Evolutionary conservation across 2,797 vertebrate genomes (phyloP).

Genomic region (Urophycis tenuis): DNA sequence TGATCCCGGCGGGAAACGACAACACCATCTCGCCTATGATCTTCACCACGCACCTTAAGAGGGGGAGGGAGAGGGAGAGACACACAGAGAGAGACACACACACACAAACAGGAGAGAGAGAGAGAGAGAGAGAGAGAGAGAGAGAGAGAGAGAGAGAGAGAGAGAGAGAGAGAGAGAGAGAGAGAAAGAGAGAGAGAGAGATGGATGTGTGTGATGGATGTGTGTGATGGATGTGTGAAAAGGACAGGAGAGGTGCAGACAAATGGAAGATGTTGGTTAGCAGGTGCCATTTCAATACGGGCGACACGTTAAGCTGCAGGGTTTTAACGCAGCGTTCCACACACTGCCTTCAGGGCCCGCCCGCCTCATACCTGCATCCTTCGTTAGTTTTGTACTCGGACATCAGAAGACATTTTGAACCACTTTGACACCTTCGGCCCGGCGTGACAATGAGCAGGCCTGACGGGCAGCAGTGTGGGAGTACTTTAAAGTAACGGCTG

Average conservation of each 20-base stretch:
- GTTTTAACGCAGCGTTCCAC: background rate
- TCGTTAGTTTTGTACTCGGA: no score
- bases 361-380: no score
- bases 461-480: background rate
- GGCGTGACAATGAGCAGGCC: no score
- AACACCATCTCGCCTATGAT: slow-evolving; percentile 98
- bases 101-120: no score
- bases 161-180: background rate
- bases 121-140: background rate
- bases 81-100: slow-evolving; percentile 10
- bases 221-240: background rate
- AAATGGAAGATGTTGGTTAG: background rate
- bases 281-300: background rate
- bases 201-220: background rate
- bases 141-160: slow-evolving; percentile 2
- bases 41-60: slow-evolving; percentile 91
- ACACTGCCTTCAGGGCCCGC: background rate
- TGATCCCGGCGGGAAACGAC: slow-evolving; percentile 96
- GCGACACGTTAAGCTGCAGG: background rate
- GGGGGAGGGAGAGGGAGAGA: background rate
- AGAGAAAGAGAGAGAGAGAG: slow-evolving; percentile 5
- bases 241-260: background rate
- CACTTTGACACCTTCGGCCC: no score
- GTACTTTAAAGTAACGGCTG: background rate
- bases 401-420: no score